Conservation (phyloP, 1,140 invertebrate species). For the Capitella teleta region DNA sequence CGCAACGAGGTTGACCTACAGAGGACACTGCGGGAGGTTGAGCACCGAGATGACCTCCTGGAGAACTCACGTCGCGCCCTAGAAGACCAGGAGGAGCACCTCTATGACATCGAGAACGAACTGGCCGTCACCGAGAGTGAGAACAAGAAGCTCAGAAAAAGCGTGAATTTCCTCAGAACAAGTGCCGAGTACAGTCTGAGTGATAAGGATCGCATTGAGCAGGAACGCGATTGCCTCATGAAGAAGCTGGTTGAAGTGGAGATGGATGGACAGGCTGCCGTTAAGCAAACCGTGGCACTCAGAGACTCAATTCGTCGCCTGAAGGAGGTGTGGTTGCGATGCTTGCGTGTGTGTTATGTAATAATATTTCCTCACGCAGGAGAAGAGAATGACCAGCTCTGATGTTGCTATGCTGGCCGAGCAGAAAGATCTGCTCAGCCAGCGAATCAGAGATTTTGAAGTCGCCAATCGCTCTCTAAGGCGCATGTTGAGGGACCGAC, state of each 20-base stretch:
- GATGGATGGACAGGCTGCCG: constrained; percentile 38
- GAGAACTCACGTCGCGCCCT: constrained; percentile 25
- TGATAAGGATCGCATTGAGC: neutral
- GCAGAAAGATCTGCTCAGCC: constrained; percentile 32
- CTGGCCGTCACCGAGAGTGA: constrained; percentile 23
- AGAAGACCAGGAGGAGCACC: constrained; percentile 25
- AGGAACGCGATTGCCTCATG: constrained; percentile 33
- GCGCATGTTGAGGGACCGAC: constrained; percentile 30
- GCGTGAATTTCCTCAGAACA: constrained; percentile 6
- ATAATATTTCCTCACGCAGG: constrained; percentile 12
- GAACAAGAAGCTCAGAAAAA: constrained; percentile 28
- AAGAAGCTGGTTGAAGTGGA: constrained; percentile 40
- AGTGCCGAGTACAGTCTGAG: neutral
- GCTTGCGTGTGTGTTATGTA: neutral
- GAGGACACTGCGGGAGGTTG: constrained; percentile 26
- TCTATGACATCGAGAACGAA: constrained; percentile 26
- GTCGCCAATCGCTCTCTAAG: constrained; percentile 31
- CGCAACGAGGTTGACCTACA: constrained; percentile 38
- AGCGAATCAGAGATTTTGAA: constrained; percentile 36
- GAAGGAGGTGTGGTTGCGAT: neutral
- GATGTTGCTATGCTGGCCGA: constrained; percentile 24
- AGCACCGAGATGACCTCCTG: constrained; percentile 27
- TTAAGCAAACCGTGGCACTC: constrained; percentile 6
- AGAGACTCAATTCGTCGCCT: constrained; percentile 1
- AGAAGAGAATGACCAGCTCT: constrained; percentile 19